Evolutionary conservation across 2,113 vertebrate species (phyloP).

Genomic region (Erythrolamprus reginae): DNA sequence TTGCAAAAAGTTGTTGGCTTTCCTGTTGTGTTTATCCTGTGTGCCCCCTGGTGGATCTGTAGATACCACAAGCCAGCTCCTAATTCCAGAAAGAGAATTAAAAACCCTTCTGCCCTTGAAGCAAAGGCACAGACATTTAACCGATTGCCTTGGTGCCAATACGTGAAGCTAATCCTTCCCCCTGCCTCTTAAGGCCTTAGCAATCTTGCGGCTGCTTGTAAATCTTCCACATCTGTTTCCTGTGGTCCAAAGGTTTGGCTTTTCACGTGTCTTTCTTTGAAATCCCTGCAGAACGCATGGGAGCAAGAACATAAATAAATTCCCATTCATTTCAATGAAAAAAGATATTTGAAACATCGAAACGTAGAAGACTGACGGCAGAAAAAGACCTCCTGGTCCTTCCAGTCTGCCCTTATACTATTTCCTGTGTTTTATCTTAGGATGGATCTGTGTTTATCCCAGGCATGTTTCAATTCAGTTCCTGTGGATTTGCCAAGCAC

Average conservation of each 20-base stretch:
- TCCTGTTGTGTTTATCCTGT: not conserved
- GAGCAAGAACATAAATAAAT: not conserved
- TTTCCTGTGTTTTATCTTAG: too few relatives aligned
- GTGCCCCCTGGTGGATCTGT: not conserved
- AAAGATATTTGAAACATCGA: too few relatives aligned
- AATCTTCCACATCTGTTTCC: not conserved
- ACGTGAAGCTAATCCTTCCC: not conserved
- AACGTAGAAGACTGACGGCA: too few relatives aligned
- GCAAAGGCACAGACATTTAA: not conserved
- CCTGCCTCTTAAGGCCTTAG: not conserved
- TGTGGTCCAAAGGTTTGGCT: not conserved
- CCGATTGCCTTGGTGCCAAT: not conserved
- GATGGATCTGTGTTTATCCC: too few relatives aligned
- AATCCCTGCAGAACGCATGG: not conserved
- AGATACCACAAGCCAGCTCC: not conserved
- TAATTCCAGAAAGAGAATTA: accelerated
- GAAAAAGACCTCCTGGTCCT: too few relatives aligned
- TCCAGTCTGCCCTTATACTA: too few relatives aligned
- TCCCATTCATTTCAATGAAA: not conserved
- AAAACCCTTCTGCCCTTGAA: not conserved
- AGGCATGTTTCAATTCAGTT: too few relatives aligned
- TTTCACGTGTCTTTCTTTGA: too few relatives aligned
- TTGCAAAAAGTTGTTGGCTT: not conserved
- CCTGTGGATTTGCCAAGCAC: too few relatives aligned
- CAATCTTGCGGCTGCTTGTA: not conserved